Conservation (phyloP, 1,140 invertebrate genomes). For the Philotrypesis tridentata region DNA sequence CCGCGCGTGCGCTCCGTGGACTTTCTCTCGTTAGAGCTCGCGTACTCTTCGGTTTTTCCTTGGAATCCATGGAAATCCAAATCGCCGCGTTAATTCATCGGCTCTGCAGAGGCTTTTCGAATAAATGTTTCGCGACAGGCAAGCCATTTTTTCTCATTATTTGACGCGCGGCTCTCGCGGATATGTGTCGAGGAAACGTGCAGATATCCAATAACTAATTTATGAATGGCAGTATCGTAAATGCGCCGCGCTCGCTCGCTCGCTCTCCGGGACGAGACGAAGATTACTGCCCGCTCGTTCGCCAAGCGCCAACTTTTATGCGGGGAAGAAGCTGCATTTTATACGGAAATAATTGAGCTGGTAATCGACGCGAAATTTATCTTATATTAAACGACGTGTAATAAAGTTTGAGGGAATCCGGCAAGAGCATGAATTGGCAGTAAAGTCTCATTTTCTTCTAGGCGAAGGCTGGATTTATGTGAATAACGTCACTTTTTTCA, state of each 20-base stretch:
- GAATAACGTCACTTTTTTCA: not conserved
- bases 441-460: not conserved
- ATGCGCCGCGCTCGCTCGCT: not conserved
- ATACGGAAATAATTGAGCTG: constrained; percentile 2
- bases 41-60: not conserved
- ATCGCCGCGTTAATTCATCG: not conserved
- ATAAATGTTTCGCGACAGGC: too few species aligned
- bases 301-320: not conserved
- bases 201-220: not conserved
- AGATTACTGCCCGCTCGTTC: too few species aligned
- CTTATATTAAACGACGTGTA: not conserved
- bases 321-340: not conserved
- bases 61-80: not conserved
- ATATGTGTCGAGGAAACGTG: not conserved
- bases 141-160: not conserved
- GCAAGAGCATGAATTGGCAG: not conserved
- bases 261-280: too few species aligned
- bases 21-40: constrained; percentile 6
- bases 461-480: not conserved
- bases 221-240: not conserved
- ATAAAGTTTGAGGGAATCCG: not conserved
- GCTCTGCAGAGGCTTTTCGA: too few species aligned
- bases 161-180: not conserved
- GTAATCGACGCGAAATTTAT: not conserved
- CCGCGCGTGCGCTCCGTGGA: not conserved